These are phyloP conservation scores for Sitobion miscanthi DNA, from an alignment of 1,140 invertebrate species.

Conservation along the genomic window DNA sequence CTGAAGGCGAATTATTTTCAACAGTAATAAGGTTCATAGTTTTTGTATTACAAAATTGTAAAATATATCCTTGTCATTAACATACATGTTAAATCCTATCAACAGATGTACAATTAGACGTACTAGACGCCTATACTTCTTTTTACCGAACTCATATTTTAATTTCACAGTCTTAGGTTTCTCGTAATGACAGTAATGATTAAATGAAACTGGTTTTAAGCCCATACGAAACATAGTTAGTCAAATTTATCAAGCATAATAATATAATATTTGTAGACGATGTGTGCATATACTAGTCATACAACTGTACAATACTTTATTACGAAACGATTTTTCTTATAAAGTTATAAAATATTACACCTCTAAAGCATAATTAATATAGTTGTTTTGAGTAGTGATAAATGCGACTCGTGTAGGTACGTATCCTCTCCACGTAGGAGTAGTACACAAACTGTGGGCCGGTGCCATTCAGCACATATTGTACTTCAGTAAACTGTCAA, in stretches of 20 bases:
- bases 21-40: background rate
- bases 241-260: background rate
- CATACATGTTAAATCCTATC: background rate
- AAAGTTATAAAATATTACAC: background rate
- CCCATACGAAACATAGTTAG: background rate
- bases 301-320: background rate
- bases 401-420: background rate
- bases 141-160: background rate
- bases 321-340: background rate
- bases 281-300: background rate
- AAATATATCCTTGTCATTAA: background rate
- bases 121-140: background rate
- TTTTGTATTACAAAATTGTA: background rate
- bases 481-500: conserved; percentile 13
- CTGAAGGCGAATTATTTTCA: background rate
- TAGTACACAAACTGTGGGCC: background rate
- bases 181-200: background rate
- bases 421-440: background rate
- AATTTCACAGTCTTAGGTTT: background rate
- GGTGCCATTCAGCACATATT: background rate
- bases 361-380: background rate
- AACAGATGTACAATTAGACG: background rate
- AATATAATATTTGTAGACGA: background rate
- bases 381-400: conserved; percentile 11
- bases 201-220: background rate